Conservation (phyloP, 2,113 vertebrate genomes). For the Cyprinodon variegatus region DNA sequence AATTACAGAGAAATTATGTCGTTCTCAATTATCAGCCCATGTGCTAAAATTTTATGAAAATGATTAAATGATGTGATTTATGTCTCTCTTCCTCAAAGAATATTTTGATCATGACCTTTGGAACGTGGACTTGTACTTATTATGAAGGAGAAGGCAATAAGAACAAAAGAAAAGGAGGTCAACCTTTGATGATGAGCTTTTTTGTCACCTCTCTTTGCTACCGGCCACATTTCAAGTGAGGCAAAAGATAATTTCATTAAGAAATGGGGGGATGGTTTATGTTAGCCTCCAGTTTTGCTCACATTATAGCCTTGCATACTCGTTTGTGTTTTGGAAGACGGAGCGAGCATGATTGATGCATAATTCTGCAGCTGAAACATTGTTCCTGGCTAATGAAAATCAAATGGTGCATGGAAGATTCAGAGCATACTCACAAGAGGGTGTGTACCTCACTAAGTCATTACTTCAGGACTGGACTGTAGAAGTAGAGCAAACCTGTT, state of each 20-base stretch:
- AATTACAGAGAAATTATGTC: constrained; percentile 62
- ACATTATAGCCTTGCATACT: constrained; percentile 54
- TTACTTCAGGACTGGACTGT: constrained; percentile 38
- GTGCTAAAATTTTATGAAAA: constrained; percentile 53
- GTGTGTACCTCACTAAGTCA: constrained; percentile 26
- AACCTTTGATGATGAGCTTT: constrained; percentile 76
- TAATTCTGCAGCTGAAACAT: constrained; percentile 44
- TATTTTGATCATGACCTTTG: constrained; percentile 57
- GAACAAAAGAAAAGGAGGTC: constrained; percentile 57
- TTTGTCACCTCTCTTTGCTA: constrained; percentile 70
- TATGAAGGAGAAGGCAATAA: constrained; percentile 59
- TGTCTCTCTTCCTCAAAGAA: constrained; percentile 17
- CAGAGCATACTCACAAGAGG: constrained; percentile 17
- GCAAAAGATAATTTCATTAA: constrained; percentile 77
- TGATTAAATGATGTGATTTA: constrained; percentile 69
- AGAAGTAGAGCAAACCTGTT: constrained; percentile 50
- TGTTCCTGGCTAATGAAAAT: constrained; percentile 38
- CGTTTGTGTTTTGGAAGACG: constrained; percentile 37
- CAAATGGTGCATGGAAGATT: constrained; percentile 37
- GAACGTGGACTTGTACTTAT: constrained; percentile 67
- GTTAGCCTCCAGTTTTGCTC: constrained; percentile 36
- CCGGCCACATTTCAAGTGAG: constrained; percentile 57
- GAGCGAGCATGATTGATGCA: constrained; percentile 49
- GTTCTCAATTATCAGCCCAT: constrained; percentile 56
- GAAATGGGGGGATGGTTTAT: constrained; percentile 49